Evolutionary conservation across 2,888 invertebrate genomes (phyloP).

Genomic region (Palloptera scutellata): DNA sequence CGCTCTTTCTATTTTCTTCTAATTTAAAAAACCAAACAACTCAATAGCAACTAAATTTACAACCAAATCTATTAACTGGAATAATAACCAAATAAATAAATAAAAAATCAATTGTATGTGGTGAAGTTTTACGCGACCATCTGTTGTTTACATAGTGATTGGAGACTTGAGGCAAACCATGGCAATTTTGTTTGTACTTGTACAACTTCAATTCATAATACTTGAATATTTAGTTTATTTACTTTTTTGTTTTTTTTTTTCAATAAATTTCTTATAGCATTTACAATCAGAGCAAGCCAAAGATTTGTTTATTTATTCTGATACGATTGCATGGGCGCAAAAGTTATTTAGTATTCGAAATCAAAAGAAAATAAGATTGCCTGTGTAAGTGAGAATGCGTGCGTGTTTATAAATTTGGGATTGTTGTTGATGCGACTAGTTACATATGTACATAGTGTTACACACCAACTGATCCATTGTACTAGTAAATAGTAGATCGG

Average conservation of each 20-base stretch:
- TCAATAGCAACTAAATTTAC: too few relatives aligned
- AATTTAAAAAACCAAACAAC: too few relatives aligned
- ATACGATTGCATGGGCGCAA: constrained; percentile 17
- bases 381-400: not conserved
- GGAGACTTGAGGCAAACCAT: too few relatives aligned
- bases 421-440: not conserved
- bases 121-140: constrained; percentile 4
- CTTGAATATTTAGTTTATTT: too few relatives aligned
- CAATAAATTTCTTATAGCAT: constrained; percentile 6
- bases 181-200: too few relatives aligned
- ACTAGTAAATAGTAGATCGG: too few relatives aligned
- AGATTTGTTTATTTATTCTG: constrained; percentile 23
- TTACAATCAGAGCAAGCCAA: constrained; percentile 10
- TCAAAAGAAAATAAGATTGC: constrained; percentile 13
- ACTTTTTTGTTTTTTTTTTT: not conserved
- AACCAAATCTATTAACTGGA: too few relatives aligned
- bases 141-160: constrained; percentile 20
- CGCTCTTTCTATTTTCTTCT: too few relatives aligned
- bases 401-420: not conserved
- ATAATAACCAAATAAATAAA: too few relatives aligned
- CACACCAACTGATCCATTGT: too few relatives aligned
- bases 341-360: constrained; percentile 14
- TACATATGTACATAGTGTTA: not conserved
- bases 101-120: too few relatives aligned
- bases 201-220: too few relatives aligned